phyloP scores from a whole-genome alignment of 1,140 invertebrate species.

The Acromyrmex heyeri region DNA sequence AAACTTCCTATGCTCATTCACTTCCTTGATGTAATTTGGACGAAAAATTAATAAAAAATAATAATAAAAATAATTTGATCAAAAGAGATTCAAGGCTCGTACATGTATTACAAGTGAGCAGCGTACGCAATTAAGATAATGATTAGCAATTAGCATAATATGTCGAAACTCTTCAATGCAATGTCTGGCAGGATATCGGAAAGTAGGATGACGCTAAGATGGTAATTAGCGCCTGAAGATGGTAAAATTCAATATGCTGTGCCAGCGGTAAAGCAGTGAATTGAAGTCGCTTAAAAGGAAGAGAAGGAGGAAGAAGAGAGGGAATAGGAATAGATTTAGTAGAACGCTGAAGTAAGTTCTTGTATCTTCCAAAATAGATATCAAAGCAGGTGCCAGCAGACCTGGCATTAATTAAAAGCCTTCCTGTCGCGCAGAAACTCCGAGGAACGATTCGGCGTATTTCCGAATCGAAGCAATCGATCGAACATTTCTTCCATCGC shows the following conservation, averaged over 20 bases:
- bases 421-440: conserved; percentile 60
- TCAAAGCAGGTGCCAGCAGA: conserved; percentile 57
- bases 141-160: conserved; percentile 55
- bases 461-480: conserved; percentile 54
- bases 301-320: neutral
- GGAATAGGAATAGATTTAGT: conserved; percentile 28
- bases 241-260: conserved; percentile 68
- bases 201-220: conserved; percentile 25
- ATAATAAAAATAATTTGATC: conserved; percentile 24
- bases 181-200: conserved; percentile 17
- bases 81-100: neutral
- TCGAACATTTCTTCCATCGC: conserved; percentile 64
- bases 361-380: conserved; percentile 74
- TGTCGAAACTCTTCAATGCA: neutral
- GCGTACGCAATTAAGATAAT: conserved; percentile 35
- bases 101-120: neutral
- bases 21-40: neutral
- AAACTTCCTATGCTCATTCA: neutral
- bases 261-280: conserved; percentile 23
- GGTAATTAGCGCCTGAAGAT: conserved; percentile 61
- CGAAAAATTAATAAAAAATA: neutral
- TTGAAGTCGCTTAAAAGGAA: conserved; percentile 37
- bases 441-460: conserved; percentile 35
- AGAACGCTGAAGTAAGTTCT: conserved; percentile 29
- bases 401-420: conserved; percentile 75